Conservation (phyloP, 2,888 invertebrate genomes). For the Clepsis dumicolana region DNA sequence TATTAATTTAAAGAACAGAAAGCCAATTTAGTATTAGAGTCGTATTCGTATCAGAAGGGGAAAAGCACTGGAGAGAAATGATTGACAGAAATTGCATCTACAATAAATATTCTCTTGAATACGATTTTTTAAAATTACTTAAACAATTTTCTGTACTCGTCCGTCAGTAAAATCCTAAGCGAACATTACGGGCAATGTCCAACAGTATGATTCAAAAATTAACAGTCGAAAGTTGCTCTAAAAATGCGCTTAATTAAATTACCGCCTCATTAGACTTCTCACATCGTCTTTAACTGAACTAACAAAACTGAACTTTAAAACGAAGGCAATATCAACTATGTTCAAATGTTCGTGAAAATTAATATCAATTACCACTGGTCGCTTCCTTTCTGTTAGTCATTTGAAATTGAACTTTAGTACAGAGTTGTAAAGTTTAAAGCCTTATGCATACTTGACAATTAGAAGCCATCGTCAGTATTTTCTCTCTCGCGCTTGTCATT, state of each 20-base stretch:
- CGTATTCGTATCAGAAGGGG: too few species aligned
- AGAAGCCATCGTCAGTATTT: slow-evolving; percentile 1
- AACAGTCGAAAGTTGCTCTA: slow-evolving; percentile 17
- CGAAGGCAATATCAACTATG: neutral
- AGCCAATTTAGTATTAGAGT: too few species aligned
- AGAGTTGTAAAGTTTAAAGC: neutral
- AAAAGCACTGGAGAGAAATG: too few species aligned
- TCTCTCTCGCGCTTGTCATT: neutral
- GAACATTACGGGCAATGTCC: neutral
- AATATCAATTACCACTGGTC: neutral
- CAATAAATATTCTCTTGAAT: too few species aligned
- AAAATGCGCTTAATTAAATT: slow-evolving; percentile 29
- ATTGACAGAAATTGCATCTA: too few species aligned
- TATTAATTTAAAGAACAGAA: too few species aligned
- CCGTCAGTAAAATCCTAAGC: neutral
- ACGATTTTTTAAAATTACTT: too few species aligned
- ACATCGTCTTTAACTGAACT: slow-evolving; percentile 1
- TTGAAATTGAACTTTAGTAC: neutral
- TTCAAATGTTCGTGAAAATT: neutral
- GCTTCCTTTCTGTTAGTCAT: neutral
- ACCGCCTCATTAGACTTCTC: slow-evolving; percentile 28
- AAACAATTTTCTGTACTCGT: neutral
- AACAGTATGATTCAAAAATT: slow-evolving; percentile 14
- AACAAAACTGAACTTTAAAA: neutral
- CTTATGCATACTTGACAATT: slow-evolving; percentile 2